These are phyloP conservation scores for Tinea pellionella DNA, from an alignment of 2,888 invertebrate genomes.

Conservation along the genomic window DNA sequence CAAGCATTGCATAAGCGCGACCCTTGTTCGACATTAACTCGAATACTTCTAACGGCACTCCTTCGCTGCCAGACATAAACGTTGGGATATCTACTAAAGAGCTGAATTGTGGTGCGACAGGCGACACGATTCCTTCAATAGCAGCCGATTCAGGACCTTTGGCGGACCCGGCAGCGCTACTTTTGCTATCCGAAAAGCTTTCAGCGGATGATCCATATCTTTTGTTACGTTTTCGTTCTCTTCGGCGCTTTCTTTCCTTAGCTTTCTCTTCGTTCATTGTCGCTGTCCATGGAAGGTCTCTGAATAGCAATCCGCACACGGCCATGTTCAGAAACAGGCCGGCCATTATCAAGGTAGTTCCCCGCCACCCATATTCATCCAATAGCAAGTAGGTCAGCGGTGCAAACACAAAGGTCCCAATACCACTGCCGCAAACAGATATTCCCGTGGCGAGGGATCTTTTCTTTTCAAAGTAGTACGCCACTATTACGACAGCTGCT, in stretches of 20 bases:
- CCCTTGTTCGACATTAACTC: constrained; percentile 77
- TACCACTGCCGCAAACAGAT: constrained; percentile 88
- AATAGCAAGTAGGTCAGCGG: constrained; percentile 81
- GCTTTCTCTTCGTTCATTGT: constrained; percentile 72
- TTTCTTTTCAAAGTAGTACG: constrained; percentile 88
- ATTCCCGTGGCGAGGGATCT: constrained; percentile 88
- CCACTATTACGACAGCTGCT: constrained; percentile 90
- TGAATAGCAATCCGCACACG: constrained; percentile 84
- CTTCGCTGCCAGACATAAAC: constrained; percentile 81
- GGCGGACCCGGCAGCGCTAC: constrained; percentile 72
- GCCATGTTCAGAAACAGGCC: constrained; percentile 85
- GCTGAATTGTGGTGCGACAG: constrained; percentile 70
- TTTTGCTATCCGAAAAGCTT: constrained; percentile 76
- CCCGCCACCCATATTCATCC: constrained; percentile 85
- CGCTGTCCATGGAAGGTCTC: constrained; percentile 72
- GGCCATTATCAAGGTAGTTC: constrained; percentile 83
- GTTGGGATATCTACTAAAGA: constrained; percentile 90
- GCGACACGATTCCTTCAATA: constrained; percentile 48
- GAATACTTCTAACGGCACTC: constrained; percentile 80
- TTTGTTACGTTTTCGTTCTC: constrained; percentile 68
- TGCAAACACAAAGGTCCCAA: constrained; percentile 89
- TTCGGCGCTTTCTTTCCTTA: constrained; percentile 71
- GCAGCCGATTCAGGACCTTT: constrained; percentile 39
- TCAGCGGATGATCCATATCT: constrained; percentile 75
- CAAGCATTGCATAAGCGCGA: constrained; percentile 76